Evolutionary conservation across 2,888 invertebrate genomes (phyloP).

Genomic region (Luperina nickerlii): DNA sequence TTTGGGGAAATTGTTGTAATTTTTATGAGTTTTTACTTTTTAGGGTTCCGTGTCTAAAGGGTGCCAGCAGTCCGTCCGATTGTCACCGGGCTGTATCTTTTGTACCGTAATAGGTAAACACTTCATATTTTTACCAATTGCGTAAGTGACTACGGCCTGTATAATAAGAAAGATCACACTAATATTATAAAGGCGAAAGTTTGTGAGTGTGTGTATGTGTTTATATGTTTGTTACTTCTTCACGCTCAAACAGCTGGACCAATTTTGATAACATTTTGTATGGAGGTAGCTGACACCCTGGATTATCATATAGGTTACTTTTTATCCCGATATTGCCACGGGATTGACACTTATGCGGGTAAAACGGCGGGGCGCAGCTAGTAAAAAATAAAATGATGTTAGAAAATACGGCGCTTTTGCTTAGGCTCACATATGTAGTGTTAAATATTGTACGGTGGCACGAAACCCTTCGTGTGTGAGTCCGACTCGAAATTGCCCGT

Average conservation of each 20-base stretch:
- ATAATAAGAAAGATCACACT: neutral
- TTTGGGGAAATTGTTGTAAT: slow-evolving; percentile 45
- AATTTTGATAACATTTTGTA: no score
- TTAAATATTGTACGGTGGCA: neutral
- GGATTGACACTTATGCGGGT: no score
- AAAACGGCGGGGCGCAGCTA: no score
- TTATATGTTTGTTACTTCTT: no score
- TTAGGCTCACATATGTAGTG: neutral
- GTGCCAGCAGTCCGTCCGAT: neutral
- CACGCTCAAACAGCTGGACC: no score
- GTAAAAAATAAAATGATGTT: no score
- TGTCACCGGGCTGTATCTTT: neutral
- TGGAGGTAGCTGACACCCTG: no score
- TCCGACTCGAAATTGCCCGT: neutral
- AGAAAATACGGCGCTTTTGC: neutral
- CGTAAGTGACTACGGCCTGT: neutral
- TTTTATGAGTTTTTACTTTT: slow-evolving; percentile 14
- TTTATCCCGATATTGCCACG: no score
- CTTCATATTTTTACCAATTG: neutral
- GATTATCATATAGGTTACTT: no score
- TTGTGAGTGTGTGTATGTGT: no score
- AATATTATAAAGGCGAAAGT: no score
- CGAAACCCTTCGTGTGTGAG: neutral
- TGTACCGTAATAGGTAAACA: neutral
- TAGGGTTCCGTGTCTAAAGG: neutral